Conservation (phyloP, 1,140 invertebrate genomes). For the Ips nitidus region DNA sequence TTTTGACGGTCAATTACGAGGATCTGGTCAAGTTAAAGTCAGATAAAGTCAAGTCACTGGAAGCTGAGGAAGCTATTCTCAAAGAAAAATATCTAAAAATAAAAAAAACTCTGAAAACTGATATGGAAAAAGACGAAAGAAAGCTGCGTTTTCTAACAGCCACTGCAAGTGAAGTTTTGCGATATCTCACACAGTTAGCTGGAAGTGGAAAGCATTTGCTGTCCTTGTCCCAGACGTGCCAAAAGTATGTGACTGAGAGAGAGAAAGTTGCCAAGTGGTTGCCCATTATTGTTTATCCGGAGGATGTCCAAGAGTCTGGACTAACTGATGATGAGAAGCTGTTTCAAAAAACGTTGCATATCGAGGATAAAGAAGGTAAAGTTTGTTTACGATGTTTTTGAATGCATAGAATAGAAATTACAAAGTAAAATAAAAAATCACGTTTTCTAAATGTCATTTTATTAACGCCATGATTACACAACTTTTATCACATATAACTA, state of each 20-base stretch:
- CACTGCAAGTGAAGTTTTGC: slow-evolving; percentile 35
- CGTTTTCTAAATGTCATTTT: too few species aligned
- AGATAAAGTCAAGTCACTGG: slow-evolving; percentile 23
- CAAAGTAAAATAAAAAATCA: too few species aligned
- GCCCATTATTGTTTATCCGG: background rate
- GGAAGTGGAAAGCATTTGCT: slow-evolving; percentile 42
- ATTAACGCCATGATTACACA: too few species aligned
- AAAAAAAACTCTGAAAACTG: slow-evolving; percentile 28
- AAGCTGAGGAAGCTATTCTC: slow-evolving; percentile 22
- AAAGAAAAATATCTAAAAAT: slow-evolving; percentile 27
- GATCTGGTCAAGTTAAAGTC: slow-evolving; percentile 16
- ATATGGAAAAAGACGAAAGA: slow-evolving; percentile 42
- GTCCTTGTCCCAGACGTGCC: slow-evolving; percentile 39
- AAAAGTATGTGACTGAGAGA: slow-evolving; percentile 46
- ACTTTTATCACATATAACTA: too few species aligned
- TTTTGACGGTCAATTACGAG: slow-evolving; percentile 25
- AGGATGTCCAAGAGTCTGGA: background rate
- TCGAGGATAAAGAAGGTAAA: background rate
- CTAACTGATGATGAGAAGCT: slow-evolving; percentile 32
- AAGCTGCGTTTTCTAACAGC: slow-evolving; percentile 39
- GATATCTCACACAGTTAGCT: slow-evolving; percentile 35
- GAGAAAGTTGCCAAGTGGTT: slow-evolving; percentile 41
- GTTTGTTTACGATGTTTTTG: too few species aligned
- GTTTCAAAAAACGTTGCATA: slow-evolving; percentile 9
- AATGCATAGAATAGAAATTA: too few species aligned